Conservation (phyloP, 2,888 invertebrate genomes). For the Amiota communis region DNA sequence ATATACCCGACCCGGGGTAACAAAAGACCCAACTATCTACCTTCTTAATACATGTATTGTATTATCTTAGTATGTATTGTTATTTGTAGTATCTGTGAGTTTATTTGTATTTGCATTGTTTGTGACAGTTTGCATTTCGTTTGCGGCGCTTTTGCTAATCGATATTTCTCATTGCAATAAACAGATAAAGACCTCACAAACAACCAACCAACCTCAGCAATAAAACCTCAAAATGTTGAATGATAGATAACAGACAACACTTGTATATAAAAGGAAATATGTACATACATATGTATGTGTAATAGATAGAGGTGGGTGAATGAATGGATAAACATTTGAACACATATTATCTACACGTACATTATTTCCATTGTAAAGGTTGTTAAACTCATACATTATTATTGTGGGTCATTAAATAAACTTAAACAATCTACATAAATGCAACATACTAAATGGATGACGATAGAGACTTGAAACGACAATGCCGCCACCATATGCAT, state of each 20-base stretch:
- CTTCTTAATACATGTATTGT: too few species aligned
- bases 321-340: constrained; percentile 24
- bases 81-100: too few species aligned
- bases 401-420: too few species aligned
- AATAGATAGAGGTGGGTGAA: constrained; percentile 56
- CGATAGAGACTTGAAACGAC: background rate
- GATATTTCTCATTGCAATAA: constrained; percentile 53
- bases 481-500: constrained; percentile 14
- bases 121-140: background rate
- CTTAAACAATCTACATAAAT: too few species aligned
- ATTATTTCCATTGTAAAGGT: background rate
- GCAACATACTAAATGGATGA: background rate
- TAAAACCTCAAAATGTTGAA: constrained; percentile 4
- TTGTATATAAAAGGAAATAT: background rate
- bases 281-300: background rate
- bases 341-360: background rate
- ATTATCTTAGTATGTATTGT: too few species aligned
- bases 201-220: constrained; percentile 32
- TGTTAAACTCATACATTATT: too few species aligned
- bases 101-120: background rate
- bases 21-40: too few species aligned
- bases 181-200: constrained; percentile 57
- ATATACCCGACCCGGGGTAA: too few species aligned
- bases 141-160: constrained; percentile 47
- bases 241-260: constrained; percentile 27